Percentiles rank a stretch among this genome's conserved stretches.
Evolutionary conservation across 2,888 invertebrate species (phyloP).

Genomic region (Corbicula japonica): DNA sequence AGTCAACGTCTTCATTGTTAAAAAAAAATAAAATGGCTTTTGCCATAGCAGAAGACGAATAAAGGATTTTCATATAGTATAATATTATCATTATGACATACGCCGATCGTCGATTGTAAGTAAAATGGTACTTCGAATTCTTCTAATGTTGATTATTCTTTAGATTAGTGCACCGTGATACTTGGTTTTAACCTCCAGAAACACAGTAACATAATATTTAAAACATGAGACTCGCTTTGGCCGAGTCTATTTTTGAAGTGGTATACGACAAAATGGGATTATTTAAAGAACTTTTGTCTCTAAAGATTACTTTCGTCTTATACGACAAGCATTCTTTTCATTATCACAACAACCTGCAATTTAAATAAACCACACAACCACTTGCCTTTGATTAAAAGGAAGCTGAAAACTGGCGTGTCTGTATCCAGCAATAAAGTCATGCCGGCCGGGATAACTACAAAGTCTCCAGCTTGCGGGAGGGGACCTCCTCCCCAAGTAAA

Average conservation of each 20-base stretch:
- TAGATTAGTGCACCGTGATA: too few relatives aligned
- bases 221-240: neutral
- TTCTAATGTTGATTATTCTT: too few relatives aligned
- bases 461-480: slow-evolving; percentile 81
- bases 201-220: neutral
- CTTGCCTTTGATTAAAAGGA: slow-evolving; percentile 84
- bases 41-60: neutral
- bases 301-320: neutral
- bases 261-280: neutral
- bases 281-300: neutral
- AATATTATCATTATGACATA: neutral
- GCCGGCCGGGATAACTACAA: slow-evolving; percentile 81
- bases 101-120: neutral
- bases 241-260: neutral
- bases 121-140: neutral
- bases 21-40: neutral
- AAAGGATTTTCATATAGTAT: neutral
- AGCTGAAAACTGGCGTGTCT: slow-evolving; percentile 80
- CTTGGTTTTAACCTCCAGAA: neutral
- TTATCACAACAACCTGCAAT: neutral
- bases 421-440: slow-evolving; percentile 82
- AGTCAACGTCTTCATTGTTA: neutral
- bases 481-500: slow-evolving; percentile 81
- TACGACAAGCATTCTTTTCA: neutral
- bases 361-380: neutral